phyloP scores from a whole-genome alignment of 2,797 vertebrate genomes.

The Gallinago stenura region DNA sequence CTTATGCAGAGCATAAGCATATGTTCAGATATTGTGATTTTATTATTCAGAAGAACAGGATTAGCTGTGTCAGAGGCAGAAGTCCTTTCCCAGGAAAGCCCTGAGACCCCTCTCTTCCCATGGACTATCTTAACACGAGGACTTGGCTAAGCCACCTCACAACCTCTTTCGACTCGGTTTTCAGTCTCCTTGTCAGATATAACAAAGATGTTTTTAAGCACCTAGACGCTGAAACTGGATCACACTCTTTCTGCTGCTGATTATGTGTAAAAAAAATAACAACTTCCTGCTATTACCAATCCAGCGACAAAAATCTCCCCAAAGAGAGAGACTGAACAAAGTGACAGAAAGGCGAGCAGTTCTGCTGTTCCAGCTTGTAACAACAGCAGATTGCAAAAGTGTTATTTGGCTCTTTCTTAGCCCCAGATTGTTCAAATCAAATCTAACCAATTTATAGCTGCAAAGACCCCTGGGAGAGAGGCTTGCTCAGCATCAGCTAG shows the following conservation, averaged over 20 bases:
- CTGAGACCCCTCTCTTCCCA: neutral
- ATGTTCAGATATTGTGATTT: neutral
- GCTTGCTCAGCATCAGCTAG: neutral
- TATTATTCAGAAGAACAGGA: neutral
- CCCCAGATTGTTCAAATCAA: neutral
- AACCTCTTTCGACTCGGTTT: neutral
- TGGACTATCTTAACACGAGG: neutral
- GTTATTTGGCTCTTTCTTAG: neutral
- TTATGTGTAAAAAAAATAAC: slow-evolving; percentile 34
- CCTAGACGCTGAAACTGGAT: neutral
- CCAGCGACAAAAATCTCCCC: neutral
- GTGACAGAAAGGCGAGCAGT: neutral
- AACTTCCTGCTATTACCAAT: slow-evolving; percentile 20
- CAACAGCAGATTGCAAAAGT: neutral
- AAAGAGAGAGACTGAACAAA: neutral
- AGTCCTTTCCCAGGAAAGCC: neutral
- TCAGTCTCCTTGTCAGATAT: neutral
- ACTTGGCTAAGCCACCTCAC: neutral
- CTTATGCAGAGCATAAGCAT: neutral
- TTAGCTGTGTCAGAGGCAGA: neutral
- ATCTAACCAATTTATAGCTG: neutral
- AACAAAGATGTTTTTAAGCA: neutral
- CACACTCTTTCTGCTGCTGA: neutral
- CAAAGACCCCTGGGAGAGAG: neutral
- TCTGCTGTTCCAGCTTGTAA: neutral